phyloP scores from a whole-genome alignment of 2,888 invertebrate species.

The Drosophila subsilvestris region DNA sequence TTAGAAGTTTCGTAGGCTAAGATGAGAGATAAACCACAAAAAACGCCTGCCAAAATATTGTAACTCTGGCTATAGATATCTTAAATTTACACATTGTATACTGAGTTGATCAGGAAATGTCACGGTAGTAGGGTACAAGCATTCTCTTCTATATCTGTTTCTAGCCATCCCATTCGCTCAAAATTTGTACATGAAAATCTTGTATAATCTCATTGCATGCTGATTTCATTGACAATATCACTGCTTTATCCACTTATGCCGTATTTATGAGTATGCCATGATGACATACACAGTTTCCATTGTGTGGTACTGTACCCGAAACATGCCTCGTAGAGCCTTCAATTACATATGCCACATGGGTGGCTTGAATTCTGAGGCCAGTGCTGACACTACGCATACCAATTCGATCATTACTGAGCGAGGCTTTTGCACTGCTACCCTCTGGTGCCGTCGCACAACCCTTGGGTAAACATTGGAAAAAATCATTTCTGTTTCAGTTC shows the following conservation, averaged over 20 bases:
- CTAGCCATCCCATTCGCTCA: too few relatives aligned
- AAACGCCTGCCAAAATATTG: not conserved
- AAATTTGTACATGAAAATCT: not conserved
- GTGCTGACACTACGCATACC: constrained; percentile 6
- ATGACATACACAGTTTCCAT: not conserved
- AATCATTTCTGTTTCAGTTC: constrained; percentile 56
- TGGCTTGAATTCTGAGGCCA: not conserved
- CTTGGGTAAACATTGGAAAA: constrained; percentile 20
- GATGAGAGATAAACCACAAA: too few relatives aligned
- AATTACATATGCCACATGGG: constrained; percentile 3
- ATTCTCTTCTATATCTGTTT: too few relatives aligned
- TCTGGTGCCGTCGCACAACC: not conserved
- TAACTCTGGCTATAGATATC: not conserved
- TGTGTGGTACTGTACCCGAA: not conserved
- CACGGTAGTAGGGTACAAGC: too few relatives aligned
- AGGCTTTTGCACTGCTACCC: not conserved
- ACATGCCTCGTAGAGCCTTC: not conserved
- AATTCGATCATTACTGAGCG: not conserved
- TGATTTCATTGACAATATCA: not conserved
- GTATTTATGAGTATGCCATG: too few relatives aligned
- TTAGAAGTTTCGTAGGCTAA: not conserved
- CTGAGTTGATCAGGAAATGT: too few relatives aligned
- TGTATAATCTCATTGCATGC: not conserved
- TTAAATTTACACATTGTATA: not conserved
- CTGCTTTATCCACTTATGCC: too few relatives aligned